These are phyloP conservation scores for Hassar affinis DNA, from an alignment of 2,113 vertebrate species.

Conservation along the genomic window DNA sequence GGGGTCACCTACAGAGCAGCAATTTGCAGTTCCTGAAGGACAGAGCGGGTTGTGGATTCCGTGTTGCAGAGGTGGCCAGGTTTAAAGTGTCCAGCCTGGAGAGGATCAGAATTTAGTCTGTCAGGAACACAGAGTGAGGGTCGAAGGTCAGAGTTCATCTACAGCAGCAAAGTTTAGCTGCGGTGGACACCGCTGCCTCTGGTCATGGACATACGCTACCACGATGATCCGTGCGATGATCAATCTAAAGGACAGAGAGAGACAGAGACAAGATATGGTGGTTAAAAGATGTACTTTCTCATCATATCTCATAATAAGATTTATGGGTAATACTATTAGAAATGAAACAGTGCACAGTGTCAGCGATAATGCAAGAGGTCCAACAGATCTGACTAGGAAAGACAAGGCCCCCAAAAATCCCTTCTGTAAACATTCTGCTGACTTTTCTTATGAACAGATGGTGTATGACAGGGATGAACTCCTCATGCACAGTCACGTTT, in stretches of 20 bases:
- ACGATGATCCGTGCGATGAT: slow-evolving; percentile 1
- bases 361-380: neutral
- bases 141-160: slow-evolving; percentile 42
- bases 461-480: slow-evolving; percentile 31
- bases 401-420: neutral
- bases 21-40: slow-evolving; percentile 41
- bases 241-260: slow-evolving; percentile 22
- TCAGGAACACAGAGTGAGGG: slow-evolving; percentile 25
- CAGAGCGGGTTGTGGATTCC: slow-evolving; percentile 6
- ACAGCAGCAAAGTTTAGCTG: slow-evolving; percentile 44
- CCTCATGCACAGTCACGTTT: slow-evolving; percentile 41
- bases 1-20: slow-evolving; percentile 47
- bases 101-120: slow-evolving; percentile 2
- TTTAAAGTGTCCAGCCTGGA: slow-evolving; percentile 42
- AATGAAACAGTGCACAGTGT: neutral
- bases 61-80: slow-evolving; percentile 15
- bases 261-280: neutral
- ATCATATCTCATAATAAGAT: neutral
- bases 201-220: slow-evolving; percentile 15
- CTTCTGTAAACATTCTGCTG: neutral
- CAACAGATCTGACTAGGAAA: neutral
- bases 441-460: slow-evolving; percentile 1
- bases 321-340: neutral
- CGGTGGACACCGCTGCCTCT: neutral
- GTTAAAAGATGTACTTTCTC: neutral